phyloP scores from a whole-genome alignment of 1,140 invertebrate species.

The Eubasilissa regina region DNA sequence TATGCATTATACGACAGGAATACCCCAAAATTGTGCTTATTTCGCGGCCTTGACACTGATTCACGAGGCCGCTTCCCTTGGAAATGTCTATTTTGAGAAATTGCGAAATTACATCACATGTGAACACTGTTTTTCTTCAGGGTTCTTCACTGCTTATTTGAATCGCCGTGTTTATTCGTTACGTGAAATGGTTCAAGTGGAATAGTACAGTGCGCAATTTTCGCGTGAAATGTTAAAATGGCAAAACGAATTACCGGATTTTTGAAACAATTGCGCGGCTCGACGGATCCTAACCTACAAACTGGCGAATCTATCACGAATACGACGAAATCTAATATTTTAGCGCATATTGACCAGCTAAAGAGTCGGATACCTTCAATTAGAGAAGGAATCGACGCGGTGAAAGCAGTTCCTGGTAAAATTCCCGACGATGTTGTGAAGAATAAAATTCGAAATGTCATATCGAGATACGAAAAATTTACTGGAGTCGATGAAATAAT shows the following conservation, averaged over 20 bases:
- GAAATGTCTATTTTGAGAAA: conserved; percentile 30
- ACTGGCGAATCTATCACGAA: conserved; percentile 14
- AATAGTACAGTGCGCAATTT: background rate
- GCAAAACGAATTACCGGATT: conserved; percentile 38
- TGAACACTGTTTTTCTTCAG: conserved; percentile 27
- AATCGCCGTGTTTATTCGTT: conserved; percentile 6
- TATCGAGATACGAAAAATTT: conserved; percentile 68
- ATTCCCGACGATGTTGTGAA: conserved; percentile 18
- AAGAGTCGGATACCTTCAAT: conserved; percentile 40
- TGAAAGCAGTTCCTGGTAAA: conserved; percentile 11
- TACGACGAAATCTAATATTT: conserved; percentile 20
- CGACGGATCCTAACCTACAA: conserved; percentile 46
- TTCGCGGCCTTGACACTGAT: conserved; percentile 10
- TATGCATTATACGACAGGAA: too few relatives aligned
- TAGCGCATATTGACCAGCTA: conserved; percentile 30
- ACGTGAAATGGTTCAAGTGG: background rate
- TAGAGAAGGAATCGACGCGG: conserved; percentile 29
- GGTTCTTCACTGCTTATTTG: background rate
- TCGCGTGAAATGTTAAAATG: conserved; percentile 42
- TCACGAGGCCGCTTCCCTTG: conserved; percentile 15
- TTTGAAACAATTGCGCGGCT: conserved; percentile 31
- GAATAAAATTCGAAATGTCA: conserved; percentile 35
- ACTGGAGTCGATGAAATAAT: conserved; percentile 71
- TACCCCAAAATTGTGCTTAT: background rate
- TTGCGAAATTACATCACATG: conserved; percentile 39